Base-by-base conservation (phyloP, 2,797 vertebrate genomes). In the Chaetodon trifasciatus region DNA sequence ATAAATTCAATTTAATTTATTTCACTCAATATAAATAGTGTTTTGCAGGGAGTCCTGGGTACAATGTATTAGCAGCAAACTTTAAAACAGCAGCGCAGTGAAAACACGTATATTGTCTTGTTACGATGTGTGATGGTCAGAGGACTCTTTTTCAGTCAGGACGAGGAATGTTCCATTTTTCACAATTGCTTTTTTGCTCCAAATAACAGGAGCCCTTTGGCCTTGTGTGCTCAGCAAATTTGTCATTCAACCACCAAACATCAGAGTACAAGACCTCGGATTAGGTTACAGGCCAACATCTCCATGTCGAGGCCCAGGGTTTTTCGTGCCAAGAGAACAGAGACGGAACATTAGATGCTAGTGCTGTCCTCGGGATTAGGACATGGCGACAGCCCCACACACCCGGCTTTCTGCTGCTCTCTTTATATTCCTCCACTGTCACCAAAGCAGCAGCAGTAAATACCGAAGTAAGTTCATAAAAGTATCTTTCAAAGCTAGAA, bases 401-500 rank as follows among this genome's bases (percentile, higher is more conserved):
- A 35, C 47, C n/a, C 42, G 37, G 55, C 53, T 67, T 65, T 74
- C 61, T 76, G 69, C 44, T 53, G 3, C 32, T 49, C 37, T 58
- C 74, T 78, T 78, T 65, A 67, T 85, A 78, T 84, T 74, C 49
- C 57, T 60, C 28, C 50, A 21, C 64, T 85, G 53, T 78, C 74
- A 79, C 42, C 76, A 81, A 76, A 62, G 81, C 76, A 50, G 70
- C 62, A 53, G 83, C 73, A 75, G 77, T 89, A 89, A 91, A 88
- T 86, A 90, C 70, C 83, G 75, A 90, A 79, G 75, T 58, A 72
- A 88, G 83, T 91, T 91, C 68, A 90, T 90, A 84, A 88, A 89
- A 91, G 87, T 81, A 86, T 85, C 55, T 83, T 87, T 92, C 74
- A 88, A 88, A 83, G 66, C 58, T 21, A 78, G 42, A 86, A 76